phyloP scores from a whole-genome alignment of 1,140 invertebrate genomes.

The Drosophila sturtevanti region DNA sequence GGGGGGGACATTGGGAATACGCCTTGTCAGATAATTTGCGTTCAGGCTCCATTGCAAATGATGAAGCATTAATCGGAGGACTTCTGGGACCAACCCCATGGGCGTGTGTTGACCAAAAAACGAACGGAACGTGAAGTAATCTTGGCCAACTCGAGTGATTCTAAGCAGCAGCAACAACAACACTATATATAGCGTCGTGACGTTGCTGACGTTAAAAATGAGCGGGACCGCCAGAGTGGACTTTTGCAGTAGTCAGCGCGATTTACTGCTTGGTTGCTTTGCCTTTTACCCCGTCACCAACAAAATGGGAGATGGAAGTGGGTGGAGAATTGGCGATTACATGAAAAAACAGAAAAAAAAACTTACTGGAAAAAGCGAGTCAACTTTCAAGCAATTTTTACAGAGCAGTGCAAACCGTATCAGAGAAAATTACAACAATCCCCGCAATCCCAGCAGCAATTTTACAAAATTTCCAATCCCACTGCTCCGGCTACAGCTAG shows the following conservation, averaged over 20 bases:
- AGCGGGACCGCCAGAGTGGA: slow-evolving; percentile 27
- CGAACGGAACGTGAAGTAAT: slow-evolving; percentile 36
- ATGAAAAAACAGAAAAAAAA: slow-evolving; percentile 28
- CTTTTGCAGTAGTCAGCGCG: slow-evolving; percentile 61
- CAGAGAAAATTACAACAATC: slow-evolving; percentile 66
- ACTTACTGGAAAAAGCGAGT: slow-evolving; percentile 29
- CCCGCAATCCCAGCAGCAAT: slow-evolving; percentile 78
- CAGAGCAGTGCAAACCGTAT: slow-evolving; percentile 23
- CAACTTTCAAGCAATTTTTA: slow-evolving; percentile 58
- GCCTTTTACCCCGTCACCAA: slow-evolving; percentile 29
- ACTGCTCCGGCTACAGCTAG: slow-evolving; percentile 9
- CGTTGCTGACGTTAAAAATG: slow-evolving; percentile 29
- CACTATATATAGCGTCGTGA: slow-evolving; percentile 37
- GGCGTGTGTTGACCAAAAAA: slow-evolving; percentile 52
- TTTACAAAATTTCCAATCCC: slow-evolving; percentile 70
- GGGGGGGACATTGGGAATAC: slow-evolving; percentile 34
- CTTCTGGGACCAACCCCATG: slow-evolving; percentile 54
- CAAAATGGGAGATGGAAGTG: slow-evolving; percentile 11
- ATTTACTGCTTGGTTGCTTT: slow-evolving; percentile 70
- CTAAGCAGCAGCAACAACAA: slow-evolving; percentile 12
- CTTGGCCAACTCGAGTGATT: slow-evolving; percentile 8
- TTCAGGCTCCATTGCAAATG: slow-evolving; percentile 55
- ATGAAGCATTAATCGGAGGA: slow-evolving; percentile 68
- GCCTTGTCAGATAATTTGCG: slow-evolving; percentile 58
- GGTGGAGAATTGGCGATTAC: slow-evolving; percentile 51